Conservation (phyloP, 1,140 invertebrate genomes). For the Lordiphosa stackelbergi region DNA sequence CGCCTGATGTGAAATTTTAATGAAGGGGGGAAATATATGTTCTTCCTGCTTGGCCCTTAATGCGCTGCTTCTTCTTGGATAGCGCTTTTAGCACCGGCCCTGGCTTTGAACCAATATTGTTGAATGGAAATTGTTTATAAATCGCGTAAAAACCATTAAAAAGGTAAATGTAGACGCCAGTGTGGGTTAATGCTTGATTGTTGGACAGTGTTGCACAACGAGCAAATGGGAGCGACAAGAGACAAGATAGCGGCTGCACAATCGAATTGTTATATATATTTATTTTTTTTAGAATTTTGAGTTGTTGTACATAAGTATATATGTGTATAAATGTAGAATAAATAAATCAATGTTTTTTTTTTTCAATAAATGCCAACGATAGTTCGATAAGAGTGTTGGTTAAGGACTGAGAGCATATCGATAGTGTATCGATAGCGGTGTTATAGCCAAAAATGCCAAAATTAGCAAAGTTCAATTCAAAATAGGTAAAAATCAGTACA, state of each 20-base stretch:
- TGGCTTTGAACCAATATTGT: slow-evolving; percentile 1
- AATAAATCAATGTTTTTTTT: neutral
- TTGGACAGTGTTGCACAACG: slow-evolving; percentile 37
- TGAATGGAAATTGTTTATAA: slow-evolving; percentile 9
- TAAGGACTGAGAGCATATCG: neutral
- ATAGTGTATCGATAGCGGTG: neutral
- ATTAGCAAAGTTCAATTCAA: too few species aligned
- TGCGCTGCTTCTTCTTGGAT: neutral
- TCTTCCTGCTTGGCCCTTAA: slow-evolving; percentile 5
- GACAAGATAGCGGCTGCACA: slow-evolving; percentile 26
- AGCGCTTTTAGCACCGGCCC: neutral
- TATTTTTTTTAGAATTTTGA: slow-evolving; percentile 28
- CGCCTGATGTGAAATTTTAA: too few species aligned
- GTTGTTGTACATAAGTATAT: slow-evolving; percentile 35
- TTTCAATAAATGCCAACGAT: neutral
- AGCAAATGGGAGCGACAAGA: neutral
- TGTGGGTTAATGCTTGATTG: slow-evolving; percentile 18
- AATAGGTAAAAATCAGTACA: too few species aligned
- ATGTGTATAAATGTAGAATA: slow-evolving; percentile 20
- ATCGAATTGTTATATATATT: slow-evolving; percentile 2
- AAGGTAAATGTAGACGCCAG: slow-evolving; percentile 20
- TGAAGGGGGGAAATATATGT: too few species aligned
- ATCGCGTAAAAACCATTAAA: slow-evolving; percentile 51
- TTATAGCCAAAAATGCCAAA: too few species aligned
- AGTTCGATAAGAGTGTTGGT: neutral